Percentiles rank a stretch among this genome's conserved stretches.
Evolutionary conservation across 2,113 vertebrate species (phyloP).

Genomic region (Microcebus jonahi): DNA sequence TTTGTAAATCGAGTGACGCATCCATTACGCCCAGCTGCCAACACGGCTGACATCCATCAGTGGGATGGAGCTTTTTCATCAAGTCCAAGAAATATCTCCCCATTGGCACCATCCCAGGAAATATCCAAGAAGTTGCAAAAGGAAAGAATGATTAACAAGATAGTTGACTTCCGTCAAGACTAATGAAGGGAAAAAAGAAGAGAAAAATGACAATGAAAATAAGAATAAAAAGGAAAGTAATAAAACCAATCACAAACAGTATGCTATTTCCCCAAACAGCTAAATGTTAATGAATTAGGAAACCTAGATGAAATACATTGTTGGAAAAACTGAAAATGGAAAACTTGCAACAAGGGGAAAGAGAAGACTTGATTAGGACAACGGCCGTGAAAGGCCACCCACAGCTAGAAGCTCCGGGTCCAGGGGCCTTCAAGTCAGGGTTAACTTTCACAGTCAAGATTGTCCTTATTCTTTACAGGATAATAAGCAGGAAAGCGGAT

Average conservation of each 20-base stretch:
- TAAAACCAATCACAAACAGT: background rate
- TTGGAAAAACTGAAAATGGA: background rate
- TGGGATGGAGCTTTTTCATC: background rate
- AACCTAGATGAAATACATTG: background rate
- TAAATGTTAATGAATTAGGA: background rate
- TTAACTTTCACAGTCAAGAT: background rate
- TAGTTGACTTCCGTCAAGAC: background rate
- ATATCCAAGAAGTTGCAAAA: background rate
- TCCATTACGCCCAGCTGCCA: rapidly evolving
- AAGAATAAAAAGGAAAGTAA: background rate
- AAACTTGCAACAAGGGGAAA: background rate
- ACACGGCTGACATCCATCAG: rapidly evolving
- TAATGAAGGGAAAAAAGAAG: background rate
- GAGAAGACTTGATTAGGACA: background rate
- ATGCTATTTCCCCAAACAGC: background rate
- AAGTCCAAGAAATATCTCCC: background rate
- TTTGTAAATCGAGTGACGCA: background rate
- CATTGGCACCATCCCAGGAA: background rate
- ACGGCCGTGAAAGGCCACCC: background rate
- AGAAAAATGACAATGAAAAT: background rate
- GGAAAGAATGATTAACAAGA: background rate
- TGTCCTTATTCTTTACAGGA: background rate
- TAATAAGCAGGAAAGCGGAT: background rate
- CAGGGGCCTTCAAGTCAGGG: background rate
- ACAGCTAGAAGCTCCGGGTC: background rate